phyloP scores from a whole-genome alignment of 2,797 vertebrate species.

The Crypturellus tataupa region DNA sequence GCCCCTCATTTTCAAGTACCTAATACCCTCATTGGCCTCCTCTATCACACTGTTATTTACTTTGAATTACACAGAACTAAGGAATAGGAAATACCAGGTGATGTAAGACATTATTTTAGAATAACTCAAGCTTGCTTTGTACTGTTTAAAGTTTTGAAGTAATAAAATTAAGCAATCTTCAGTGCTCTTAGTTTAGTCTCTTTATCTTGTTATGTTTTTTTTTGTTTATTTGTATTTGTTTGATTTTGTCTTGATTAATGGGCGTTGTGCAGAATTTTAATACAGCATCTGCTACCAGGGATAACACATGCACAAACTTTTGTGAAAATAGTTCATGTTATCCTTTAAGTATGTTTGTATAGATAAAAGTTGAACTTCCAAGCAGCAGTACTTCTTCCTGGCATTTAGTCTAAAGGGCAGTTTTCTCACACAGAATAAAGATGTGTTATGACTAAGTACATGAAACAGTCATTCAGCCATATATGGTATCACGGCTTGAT shows the following conservation, averaged over 20 bases:
- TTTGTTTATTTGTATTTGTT: background rate
- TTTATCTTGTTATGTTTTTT: background rate
- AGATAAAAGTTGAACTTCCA: slow-evolving; percentile 7
- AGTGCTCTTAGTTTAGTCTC: slow-evolving; percentile 20
- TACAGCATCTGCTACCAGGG: background rate
- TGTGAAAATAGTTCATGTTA: background rate
- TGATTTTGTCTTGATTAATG: slow-evolving; percentile 15
- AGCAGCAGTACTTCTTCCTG: background rate
- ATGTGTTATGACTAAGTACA: background rate
- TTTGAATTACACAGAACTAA: background rate
- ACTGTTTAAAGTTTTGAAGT: background rate
- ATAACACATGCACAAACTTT: background rate
- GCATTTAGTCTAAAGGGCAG: background rate
- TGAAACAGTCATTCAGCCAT: background rate
- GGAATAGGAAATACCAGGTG: background rate
- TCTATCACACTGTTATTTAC: background rate
- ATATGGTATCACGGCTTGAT: background rate
- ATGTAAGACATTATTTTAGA: background rate
- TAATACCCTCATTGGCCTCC: background rate
- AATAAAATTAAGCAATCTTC: background rate
- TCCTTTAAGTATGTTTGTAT: background rate
- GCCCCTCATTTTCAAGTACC: background rate
- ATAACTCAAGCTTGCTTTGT: background rate
- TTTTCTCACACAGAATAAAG: background rate
- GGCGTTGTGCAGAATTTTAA: background rate